Evolutionary conservation across 1,140 invertebrate genomes (phyloP), one percentile per base, ranked within the genome.

Genomic region (Copidosoma floridanum): DNA sequence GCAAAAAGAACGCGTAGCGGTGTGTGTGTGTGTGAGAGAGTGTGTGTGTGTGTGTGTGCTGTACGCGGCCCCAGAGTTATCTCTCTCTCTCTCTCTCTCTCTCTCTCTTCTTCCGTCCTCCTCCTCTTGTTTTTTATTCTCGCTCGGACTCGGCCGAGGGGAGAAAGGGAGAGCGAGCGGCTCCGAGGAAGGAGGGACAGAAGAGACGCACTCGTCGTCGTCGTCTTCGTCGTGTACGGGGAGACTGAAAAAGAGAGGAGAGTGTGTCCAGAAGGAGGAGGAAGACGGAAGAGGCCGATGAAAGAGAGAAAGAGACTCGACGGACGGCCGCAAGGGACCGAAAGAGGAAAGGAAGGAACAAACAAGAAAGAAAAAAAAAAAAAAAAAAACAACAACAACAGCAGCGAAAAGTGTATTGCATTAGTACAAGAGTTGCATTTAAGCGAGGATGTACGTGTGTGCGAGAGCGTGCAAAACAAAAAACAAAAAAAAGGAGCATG

Each of bases 341-440:
- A n/a, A n/a, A n/a, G n/a, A n/a, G n/a, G 70, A 24, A 77, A 79
- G 18, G 26, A n/a, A 24, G n/a, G n/a, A n/a, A n/a, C n/a, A n/a
- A n/a, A n/a, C n/a, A n/a, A n/a, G n/a, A n/a, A n/a, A n/a, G n/a
- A n/a, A n/a, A n/a, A n/a, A n/a, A n/a, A n/a, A n/a, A n/a, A n/a
- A n/a, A n/a, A n/a, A n/a, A n/a, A n/a, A n/a, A n/a, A n/a, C n/a
- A n/a, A n/a, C n/a, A n/a, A n/a, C n/a, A n/a, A n/a, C n/a, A n/a
- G n/a, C n/a, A 46, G 20, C 44, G 20, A 61, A 56, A 59, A 64
- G 62, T 63, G 68, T 65, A 71, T 72, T 65, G 75, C 73, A 72
- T 75, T 71, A 75, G 77, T 79, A 79, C 76, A 78, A 78, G 71
- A 76, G 71, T 75, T 79, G 78, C 77, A 80, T 79, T 79, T 80